phyloP scores from a whole-genome alignment of 2,113 vertebrate species.

The Aptenodytes forsteri region DNA sequence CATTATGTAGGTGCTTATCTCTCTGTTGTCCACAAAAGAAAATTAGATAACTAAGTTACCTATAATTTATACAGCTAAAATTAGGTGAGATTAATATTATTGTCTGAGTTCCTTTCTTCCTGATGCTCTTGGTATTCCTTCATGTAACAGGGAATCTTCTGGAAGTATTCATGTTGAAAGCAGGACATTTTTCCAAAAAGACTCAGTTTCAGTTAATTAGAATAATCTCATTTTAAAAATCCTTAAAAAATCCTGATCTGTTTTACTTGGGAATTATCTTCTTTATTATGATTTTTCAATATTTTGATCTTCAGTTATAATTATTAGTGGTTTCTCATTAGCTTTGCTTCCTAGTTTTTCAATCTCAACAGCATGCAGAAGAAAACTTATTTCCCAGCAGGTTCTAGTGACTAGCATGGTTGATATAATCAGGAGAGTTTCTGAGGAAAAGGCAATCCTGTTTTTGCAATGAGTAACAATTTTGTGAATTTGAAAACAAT shows the following conservation, averaged over 20 bases:
- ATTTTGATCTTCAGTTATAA: neutral
- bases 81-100: neutral
- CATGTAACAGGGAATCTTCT: neutral
- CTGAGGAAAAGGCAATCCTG: neutral
- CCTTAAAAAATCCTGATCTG: neutral
- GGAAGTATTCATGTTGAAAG: neutral
- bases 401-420: neutral
- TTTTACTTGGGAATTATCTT: neutral
- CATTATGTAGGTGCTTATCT: neutral
- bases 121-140: neutral
- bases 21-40: neutral
- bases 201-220: neutral
- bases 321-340: neutral
- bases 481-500: conserved; percentile 4
- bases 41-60: neutral
- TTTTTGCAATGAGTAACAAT: neutral
- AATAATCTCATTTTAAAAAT: neutral
- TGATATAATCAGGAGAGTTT: neutral
- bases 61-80: neutral
- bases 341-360: neutral
- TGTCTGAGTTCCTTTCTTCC: neutral
- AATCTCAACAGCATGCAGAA: neutral
- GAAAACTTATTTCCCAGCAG: neutral
- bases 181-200: neutral
- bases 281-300: neutral